Percentiles rank a stretch among this genome's conserved stretches.
Conservation (phyloP, 2,113 vertebrate species). For the Erythrocercus mccallii region DNA sequence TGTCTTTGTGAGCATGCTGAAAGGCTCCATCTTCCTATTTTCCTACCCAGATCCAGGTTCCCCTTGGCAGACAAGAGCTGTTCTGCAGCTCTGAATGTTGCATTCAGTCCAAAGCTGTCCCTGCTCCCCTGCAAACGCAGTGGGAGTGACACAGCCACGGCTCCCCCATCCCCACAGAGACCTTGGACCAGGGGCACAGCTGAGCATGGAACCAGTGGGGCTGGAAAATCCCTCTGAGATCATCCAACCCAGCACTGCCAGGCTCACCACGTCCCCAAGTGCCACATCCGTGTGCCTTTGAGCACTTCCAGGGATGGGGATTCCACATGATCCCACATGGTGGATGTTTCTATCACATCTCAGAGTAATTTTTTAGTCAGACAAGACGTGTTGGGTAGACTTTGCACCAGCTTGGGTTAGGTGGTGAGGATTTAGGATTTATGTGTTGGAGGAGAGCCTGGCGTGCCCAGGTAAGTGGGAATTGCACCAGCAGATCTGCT, state of each 20-base stretch:
- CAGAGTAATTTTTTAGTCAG: not conserved
- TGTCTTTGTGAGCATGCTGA: not conserved
- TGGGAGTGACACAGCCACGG: fast-evolving
- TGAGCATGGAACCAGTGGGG: not conserved
- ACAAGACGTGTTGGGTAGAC: not conserved
- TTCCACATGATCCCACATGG: not conserved
- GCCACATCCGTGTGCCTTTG: not conserved
- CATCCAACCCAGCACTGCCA: not conserved
- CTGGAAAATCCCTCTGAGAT: not conserved
- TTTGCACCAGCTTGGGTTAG: not conserved
- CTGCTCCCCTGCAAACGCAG: not conserved
- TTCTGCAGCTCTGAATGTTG: not conserved
- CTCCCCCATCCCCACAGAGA: not conserved
- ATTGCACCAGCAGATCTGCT: not conserved
- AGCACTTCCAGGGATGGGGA: not conserved
- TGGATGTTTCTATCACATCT: not conserved
- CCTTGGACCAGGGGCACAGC: fast-evolving
- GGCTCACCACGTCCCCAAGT: not conserved
- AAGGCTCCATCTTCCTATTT: not conserved
- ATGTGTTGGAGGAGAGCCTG: not conserved
- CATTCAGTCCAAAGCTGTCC: not conserved
- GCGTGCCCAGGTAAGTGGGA: not conserved
- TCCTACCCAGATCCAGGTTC: not conserved
- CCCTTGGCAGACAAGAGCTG: not conserved
- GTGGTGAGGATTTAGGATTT: not conserved